Evolutionary conservation across 2,797 vertebrate genomes (phyloP), one percentile per base, ranked within the genome.

Genomic region (Pipistrellus kuhlii): DNA sequence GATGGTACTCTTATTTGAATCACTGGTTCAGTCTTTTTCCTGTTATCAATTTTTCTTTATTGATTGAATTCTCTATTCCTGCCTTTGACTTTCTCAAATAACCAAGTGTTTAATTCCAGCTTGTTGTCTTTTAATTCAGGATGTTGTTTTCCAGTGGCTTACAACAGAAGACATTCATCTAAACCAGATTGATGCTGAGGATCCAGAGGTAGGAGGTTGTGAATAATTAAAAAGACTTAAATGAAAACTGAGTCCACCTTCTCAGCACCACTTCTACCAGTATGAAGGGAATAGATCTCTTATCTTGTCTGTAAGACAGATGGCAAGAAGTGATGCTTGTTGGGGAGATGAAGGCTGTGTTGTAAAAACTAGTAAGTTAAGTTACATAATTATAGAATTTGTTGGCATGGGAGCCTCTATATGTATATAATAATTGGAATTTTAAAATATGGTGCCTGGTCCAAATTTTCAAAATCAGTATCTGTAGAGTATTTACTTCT

Each of bases 91-190:
- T 86, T 88, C 44, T 92, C 35, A 90, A 2, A 38, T 82, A 88
- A 64, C 46, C 51, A 77, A 72, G 21, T 69, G 3, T 75, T 25
- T 96, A 59, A 94, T 77, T 62, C 32, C 66, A 2, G 46, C 27
- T 90, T 77, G 6, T 75, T 73, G 55, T 93, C 91, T 94, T 15
- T 68, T 2, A 0, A 96, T 90, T 25, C n/a, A 99, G 99, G 99
- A 99, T 94, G 99, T 99, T 84, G 98, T 99, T 96, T 99, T 99
- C 97, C 99, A 99, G 96, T 99, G 99, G 99, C 99, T 99, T 35
- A 99, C 99, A 94, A 99, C 99, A 21, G 98, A 98, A 75, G 99
- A 98, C 78, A 98, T 99, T 95, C 99, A 98, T 72, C 98, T 99
- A 91, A 99, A 99, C 97, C 99, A 99, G 97, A 99, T 99, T 89